Percentiles rank a stretch among this genome's conserved stretches.
These are phyloP conservation scores for Scrobipalpa atriplicella DNA, from an alignment of 2,888 invertebrate genomes.

Conservation along the genomic window DNA sequence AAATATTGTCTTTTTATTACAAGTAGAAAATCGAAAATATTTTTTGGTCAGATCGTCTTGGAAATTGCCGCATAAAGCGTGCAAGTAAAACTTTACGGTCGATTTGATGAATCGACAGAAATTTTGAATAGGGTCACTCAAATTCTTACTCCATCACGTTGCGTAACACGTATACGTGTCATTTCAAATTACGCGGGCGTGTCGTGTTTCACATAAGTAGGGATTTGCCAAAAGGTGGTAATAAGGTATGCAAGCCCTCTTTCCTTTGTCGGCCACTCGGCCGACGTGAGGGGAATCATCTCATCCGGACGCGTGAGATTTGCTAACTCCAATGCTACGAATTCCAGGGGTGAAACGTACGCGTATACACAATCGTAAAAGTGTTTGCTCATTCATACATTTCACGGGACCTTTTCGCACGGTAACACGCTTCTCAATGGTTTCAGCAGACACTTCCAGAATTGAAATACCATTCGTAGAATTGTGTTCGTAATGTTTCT, in stretches of 20 bases:
- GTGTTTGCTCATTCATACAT: slow-evolving; percentile 66
- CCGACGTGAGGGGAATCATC: slow-evolving; percentile 78
- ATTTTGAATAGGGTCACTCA: slow-evolving; percentile 16
- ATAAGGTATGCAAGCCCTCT: slow-evolving; percentile 82
- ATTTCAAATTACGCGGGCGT: slow-evolving; percentile 67
- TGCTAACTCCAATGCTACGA: slow-evolving; percentile 63
- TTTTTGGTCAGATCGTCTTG: neutral
- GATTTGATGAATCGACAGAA: neutral
- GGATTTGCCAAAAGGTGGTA: slow-evolving; percentile 79
- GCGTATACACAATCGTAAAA: slow-evolving; percentile 58
- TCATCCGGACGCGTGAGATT: slow-evolving; percentile 59
- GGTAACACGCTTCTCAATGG: slow-evolving; percentile 22
- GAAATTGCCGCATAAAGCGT: neutral
- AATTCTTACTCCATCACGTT: slow-evolving; percentile 12
- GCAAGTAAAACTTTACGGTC: slow-evolving; percentile 5
- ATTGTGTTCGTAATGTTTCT: slow-evolving; percentile 47
- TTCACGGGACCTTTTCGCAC: slow-evolving; percentile 45
- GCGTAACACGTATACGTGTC: slow-evolving; percentile 38
- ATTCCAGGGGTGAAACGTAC: slow-evolving; percentile 62
- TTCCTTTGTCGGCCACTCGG: slow-evolving; percentile 81
- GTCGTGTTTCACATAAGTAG: slow-evolving; percentile 77
- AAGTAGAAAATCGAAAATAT: slow-evolving; percentile 5
- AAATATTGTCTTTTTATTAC: neutral
- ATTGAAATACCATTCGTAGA: slow-evolving; percentile 48
- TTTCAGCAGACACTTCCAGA: slow-evolving; percentile 45